A percentile compares a stretch with the other conserved stretches of the same genome.
Evolutionary conservation across 2,797 vertebrate species (phyloP).

Genomic region (Lemur catta): DNA sequence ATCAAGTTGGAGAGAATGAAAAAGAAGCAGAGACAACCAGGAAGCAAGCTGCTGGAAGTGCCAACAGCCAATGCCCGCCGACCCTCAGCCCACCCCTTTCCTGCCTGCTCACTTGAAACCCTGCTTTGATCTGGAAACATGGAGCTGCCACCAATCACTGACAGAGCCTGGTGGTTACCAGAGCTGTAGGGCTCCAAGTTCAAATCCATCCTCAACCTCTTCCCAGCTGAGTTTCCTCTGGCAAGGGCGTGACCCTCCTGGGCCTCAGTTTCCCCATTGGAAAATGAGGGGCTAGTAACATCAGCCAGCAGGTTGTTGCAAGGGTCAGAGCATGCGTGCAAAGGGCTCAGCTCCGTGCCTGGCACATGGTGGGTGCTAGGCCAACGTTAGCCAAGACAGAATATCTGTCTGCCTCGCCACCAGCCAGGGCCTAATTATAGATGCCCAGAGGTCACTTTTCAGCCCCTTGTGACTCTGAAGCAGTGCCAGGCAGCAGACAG

Average conservation of each 20-base stretch:
- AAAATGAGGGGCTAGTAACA: background rate
- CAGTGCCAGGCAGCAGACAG: background rate
- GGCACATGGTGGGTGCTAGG: accelerated
- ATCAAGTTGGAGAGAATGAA: background rate
- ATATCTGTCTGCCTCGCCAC: background rate
- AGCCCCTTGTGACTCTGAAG: conserved; percentile 58
- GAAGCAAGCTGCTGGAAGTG: background rate
- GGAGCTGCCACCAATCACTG: background rate
- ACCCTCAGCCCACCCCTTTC: background rate
- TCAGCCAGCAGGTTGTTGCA: background rate
- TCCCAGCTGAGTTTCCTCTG: background rate
- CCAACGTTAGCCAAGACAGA: background rate
- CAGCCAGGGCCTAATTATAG: conserved; percentile 62
- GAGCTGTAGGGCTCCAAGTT: background rate
- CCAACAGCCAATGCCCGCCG: accelerated
- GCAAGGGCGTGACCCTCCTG: background rate
- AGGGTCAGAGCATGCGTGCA: background rate
- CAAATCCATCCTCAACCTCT: background rate
- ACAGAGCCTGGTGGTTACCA: background rate
- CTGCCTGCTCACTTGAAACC: background rate
- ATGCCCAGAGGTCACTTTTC: background rate
- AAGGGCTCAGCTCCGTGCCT: background rate
- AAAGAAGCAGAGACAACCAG: too few species aligned
- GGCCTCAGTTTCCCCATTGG: conserved; percentile 12
- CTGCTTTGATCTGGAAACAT: background rate